Evolutionary conservation across 2,888 invertebrate genomes (phyloP), one percentile per base, ranked within the genome.

Genomic region (Clanis bilineata): DNA sequence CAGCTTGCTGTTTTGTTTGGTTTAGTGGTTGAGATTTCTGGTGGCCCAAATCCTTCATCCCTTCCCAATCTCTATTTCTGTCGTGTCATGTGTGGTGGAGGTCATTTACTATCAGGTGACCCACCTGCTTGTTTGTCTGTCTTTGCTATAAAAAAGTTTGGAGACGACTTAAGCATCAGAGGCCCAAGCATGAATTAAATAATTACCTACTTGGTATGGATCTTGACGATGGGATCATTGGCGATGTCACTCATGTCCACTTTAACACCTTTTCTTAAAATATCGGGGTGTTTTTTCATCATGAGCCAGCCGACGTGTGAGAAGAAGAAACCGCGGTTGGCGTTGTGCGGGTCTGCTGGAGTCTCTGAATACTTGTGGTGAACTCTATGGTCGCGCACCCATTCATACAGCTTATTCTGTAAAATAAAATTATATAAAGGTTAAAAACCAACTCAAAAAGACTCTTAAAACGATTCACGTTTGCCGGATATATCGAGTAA

Each of bases 301-400:
- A 96, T 95, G 22, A 98, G 93, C 98, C 98, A 98, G 22, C 98
- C 98, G 39, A 98, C 95, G 81, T 98, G 98, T 0, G 98, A 93
- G 88, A 98, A 98, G 90, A 97, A 97, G 87, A 98, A 98, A 0
- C 98, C 98, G 6, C 97, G 93, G 60, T 93, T 94, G 3, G 95
- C 94, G 80, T 97, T 95, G 80, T 97, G 97, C 0, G 97, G 97
- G 86, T 97, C 97, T 0, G 96, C 97, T 68, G 95, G 93, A 0
- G 96, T 96, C 80, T 97, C 97, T 0, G 93, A 93, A 84, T 93
- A 95, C 80, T 95, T 96, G 79, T 95, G 95, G 73, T 96, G 96
- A 0, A 96, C 94, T 45, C 96, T 91, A 79, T 96, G 96, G 77
- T 96, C 96, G 36, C 96, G 90, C 0, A 95, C 94, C 96, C 96